phyloP scores from a whole-genome alignment of 2,888 invertebrate species.

The Melanargia galathea region DNA sequence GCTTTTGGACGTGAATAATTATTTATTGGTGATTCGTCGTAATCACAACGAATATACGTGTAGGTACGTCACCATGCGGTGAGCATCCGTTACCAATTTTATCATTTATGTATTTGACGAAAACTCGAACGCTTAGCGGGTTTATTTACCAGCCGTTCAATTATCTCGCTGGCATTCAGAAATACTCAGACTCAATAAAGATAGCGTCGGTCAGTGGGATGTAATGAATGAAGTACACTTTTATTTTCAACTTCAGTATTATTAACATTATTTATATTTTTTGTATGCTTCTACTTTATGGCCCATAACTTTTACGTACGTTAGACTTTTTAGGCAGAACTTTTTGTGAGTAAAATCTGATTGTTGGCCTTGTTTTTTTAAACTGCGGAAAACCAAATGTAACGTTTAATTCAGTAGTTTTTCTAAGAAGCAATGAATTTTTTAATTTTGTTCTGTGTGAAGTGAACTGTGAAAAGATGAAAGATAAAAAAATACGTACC shows the following conservation, averaged over 20 bases:
- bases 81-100: too few relatives aligned
- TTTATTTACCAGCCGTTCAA: slow-evolving; percentile 14
- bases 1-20: too few relatives aligned
- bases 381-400: neutral
- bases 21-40: too few relatives aligned
- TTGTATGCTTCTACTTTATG: neutral
- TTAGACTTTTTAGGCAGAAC: neutral
- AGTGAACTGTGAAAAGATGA: neutral
- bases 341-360: slow-evolving; percentile 1
- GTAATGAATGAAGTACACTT: slow-evolving; percentile 17
- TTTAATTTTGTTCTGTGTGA: neutral
- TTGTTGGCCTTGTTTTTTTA: slow-evolving; percentile 2
- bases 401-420: neutral
- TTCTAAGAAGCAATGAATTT: neutral
- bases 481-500: too few relatives aligned
- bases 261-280: neutral
- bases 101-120: too few relatives aligned
- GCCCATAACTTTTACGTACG: neutral
- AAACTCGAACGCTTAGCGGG: neutral
- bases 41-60: too few relatives aligned
- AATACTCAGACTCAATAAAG: slow-evolving; percentile 23
- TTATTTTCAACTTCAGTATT: slow-evolving; percentile 14
- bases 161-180: slow-evolving; percentile 22
- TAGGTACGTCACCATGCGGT: too few relatives aligned
- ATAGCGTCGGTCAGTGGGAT: slow-evolving; percentile 18